Evolutionary conservation across 2,797 vertebrate genomes (phyloP), one percentile per base, ranked within the genome.

Genomic region (Mormyrops boulengeri): DNA sequence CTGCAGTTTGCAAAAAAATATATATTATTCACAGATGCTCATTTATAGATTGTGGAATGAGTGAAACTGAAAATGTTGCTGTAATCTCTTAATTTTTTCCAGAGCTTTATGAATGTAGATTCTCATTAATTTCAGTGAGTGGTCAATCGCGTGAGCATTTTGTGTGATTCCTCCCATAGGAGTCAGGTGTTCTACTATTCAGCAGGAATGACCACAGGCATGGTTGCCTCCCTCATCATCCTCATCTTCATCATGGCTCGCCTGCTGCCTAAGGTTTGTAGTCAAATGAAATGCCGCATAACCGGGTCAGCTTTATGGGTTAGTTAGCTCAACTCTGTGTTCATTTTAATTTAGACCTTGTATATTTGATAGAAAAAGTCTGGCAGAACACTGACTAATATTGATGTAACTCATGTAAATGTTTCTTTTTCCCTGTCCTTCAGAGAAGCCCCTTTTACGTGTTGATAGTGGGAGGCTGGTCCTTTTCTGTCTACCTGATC

Each of bases 101-200:
- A 62, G n/a, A 26, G 57, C 4, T 77, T 4, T 77, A 77, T 19
- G 19, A 44, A 44, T 80, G 17, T 47, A 9, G 7, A 82, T 82
- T 82, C 8, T 22, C 17, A 11, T 82, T 82, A 0, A 11, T 82
- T 22, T 82, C 77, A 47, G 69, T 41, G 14, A 38, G 4, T 5
- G 5, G 14, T 38, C 12, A 77, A 4, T 38, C 34, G 4, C 0
- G 2, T 77, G 19, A 77, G 77, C 77, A 5, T 47, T 47, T 82
- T 44, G 7, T 52, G 44, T 85, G 44, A 26, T 52, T 85, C 4
- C 5, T 4, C 49, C 55, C 89, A 4, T 93, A 99, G 98, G 95
- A 99, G 98, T 94, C 96, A 97, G 47, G 9, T 97, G 89, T 99
- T 99, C 94, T 99, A 96, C 94, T 99, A 99, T 92, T 98, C 97